Base-by-base conservation (phyloP, 64 coral and sea anemone species). In the Montipora foliosa region DNA sequence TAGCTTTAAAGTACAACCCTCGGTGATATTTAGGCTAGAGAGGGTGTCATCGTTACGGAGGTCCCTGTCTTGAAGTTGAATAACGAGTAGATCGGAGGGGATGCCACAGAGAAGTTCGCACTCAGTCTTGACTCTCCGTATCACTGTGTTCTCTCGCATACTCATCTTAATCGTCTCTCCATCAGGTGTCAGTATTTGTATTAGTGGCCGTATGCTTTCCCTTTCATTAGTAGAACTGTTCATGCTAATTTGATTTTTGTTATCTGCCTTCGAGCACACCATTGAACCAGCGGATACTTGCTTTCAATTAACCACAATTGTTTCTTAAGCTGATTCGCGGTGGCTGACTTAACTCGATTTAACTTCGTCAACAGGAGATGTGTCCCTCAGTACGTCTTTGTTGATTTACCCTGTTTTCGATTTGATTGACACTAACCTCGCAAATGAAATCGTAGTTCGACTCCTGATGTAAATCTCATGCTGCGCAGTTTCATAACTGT, bases 161-260 rank as follows among this genome's bases (percentile, higher is more conserved):
- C 10, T 50, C 19, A 86, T 21, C 62, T 69, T 49, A 6, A 86
- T 13, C 8, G 62, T 86, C 82, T 71, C 49, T 71, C 82, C 82
- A 21, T 72, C 82, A n/a, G 82, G 82, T 45, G 82, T 86, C 44
- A 86, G 17, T 49, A 86, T 86, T 46, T 86, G 62, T n/a, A 86
- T 86, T 70, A 6, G 15, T 86, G 44, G 45, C 15, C 19, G 70
- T 49, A 15, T 67, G 5, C 19, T 1, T 49, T 17, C 7, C 45
- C 46, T 70, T 6, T 70, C 8, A 13, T 71, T 12, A 57, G 8
- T 15, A 10, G 46, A 62, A 49, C 62, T 47, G 62, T 67, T 14
- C 22, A 22, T 22, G 22, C 22, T 22, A 22, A 22, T 22, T 22
- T 22, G 22, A 22, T 22, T 22, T 22, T 44, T 48, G 17, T 45